Evolutionary conservation across 2,113 vertebrate genomes (phyloP), one percentile per base, ranked within the genome.

Genomic region (Oryzias woworae): DNA sequence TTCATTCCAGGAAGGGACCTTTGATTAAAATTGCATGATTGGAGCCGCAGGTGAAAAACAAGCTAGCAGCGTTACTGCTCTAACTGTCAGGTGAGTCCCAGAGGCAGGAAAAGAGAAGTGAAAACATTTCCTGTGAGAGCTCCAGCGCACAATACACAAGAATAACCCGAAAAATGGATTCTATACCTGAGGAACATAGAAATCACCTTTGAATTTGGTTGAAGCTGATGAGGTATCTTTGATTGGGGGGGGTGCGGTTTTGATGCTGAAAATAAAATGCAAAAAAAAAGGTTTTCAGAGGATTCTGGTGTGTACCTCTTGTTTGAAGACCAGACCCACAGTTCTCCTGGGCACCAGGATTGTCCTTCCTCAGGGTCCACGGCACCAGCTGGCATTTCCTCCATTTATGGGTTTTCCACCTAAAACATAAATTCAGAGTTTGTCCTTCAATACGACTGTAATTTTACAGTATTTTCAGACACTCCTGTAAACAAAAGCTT

Each of bases 321-420:
- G 96, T 96, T 62, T 99, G 97, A 13, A 96, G 90, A 26, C 97
- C 97, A 2, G 94, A 92, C 15, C 97, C 97, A 49, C 97, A 99
- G 17, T 92, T 93, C 84, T 99, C 96, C 31, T 97, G 95, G 0
- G 94, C 94, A 53, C 95, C 94, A 0, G 94, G 92, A 48, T 88
- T 92, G 55, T 93, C 93, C 55, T 96, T 94, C 3, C 94, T 92
- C 60, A 98, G 88, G 0, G 92, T 91, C 96, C 96, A 98, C 0
- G 97, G 96, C 0, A 98, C 97, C 51, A 98, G 85, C 53, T 98
- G 97, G 88, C 97, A 99, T 56, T 95, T 91, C 58, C 95, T 95
- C 97, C 97, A 98, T 57, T 98, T 99, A 87, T 98, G 97, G 0
- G 94, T 95, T 85, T 98, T 99, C 96, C 96, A 99, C 73, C 97